phyloP scores from a whole-genome alignment of 2,888 invertebrate genomes.

The Drosophila pegasa region DNA sequence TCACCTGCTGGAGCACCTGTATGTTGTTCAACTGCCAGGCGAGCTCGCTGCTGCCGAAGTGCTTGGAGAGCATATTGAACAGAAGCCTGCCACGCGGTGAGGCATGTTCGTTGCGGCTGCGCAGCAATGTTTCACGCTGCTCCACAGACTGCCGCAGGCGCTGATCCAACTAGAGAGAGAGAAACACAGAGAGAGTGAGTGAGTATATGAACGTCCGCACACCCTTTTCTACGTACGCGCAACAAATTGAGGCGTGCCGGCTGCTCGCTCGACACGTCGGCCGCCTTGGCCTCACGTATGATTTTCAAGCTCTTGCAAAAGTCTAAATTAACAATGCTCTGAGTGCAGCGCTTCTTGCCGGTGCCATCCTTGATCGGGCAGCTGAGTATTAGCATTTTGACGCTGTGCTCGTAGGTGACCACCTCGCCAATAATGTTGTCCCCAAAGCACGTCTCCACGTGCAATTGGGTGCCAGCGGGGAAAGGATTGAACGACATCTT shows the following conservation, averaged over 20 bases:
- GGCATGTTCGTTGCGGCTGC: constrained; percentile 27
- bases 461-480: constrained; percentile 35
- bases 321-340: constrained; percentile 50
- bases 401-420: constrained; percentile 42
- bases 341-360: constrained; percentile 19
- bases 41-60: constrained; percentile 31
- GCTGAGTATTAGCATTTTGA: constrained; percentile 50
- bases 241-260: constrained; percentile 39
- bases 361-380: constrained; percentile 13
- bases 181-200: neutral
- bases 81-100: constrained; percentile 38
- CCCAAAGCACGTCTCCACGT: constrained; percentile 48
- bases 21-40: constrained; percentile 37
- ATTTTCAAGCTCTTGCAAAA: constrained; percentile 48
- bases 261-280: constrained; percentile 1
- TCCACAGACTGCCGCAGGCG: constrained; percentile 19
- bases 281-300: constrained; percentile 31
- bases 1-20: constrained; percentile 36
- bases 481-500: constrained; percentile 33
- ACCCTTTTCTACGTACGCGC: constrained; percentile 11
- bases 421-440: constrained; percentile 38
- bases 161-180: constrained; percentile 35
- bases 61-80: constrained; percentile 22
- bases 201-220: neutral
- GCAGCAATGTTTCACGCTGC: constrained; percentile 25